Conservation (phyloP, 2,888 invertebrate genomes). For the Rotaria sp. region DNA sequence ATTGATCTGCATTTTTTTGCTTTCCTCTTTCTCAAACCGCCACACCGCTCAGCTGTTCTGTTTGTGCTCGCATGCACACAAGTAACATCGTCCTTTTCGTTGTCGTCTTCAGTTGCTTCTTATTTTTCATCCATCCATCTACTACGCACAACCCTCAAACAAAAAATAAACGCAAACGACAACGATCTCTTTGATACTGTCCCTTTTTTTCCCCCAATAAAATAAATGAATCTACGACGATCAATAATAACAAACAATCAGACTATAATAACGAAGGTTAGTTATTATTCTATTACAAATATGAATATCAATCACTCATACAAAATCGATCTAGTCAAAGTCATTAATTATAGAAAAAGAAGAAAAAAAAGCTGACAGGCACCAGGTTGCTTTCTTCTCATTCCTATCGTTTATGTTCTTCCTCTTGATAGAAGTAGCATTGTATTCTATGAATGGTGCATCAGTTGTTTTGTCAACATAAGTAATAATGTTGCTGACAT, state of each 20-base stretch:
- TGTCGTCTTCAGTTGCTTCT: neutral
- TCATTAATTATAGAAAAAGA: neutral
- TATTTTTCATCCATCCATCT: slow-evolving; percentile 8
- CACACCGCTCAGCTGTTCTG: slow-evolving; percentile 22
- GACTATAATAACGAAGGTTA: neutral
- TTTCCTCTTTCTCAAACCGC: neutral
- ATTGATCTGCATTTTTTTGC: neutral
- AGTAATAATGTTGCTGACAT: neutral
- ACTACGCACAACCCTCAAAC: neutral
- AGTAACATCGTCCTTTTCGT: slow-evolving; percentile 15
- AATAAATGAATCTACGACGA: neutral
- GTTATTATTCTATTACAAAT: neutral
- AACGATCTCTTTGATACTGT: neutral
- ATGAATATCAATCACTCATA: neutral
- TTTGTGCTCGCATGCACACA: slow-evolving; percentile 4
- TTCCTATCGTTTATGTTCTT: neutral
- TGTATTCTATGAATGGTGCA: neutral
- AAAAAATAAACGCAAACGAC: neutral
- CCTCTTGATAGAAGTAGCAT: neutral
- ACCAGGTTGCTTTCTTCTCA: slow-evolving; percentile 18
- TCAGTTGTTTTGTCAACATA: neutral
- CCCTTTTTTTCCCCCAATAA: neutral
- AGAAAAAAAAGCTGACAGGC: neutral
- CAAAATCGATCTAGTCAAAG: neutral
- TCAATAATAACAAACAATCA: neutral